Evolutionary conservation across 2,113 vertebrate species (phyloP).

Genomic region (Cryptomyrus ogoouensis): DNA sequence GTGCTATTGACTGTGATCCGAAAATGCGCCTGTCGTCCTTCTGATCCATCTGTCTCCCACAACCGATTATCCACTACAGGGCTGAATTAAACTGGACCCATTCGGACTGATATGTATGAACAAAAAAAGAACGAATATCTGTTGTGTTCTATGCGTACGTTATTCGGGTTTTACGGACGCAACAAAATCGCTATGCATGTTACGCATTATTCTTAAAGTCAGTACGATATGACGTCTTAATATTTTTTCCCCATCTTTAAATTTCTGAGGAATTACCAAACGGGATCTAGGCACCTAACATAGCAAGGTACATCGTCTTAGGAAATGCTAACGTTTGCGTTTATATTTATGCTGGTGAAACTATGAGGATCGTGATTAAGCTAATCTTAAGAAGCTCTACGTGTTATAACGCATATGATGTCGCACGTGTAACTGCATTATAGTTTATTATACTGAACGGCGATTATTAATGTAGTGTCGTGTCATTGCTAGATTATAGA

Average conservation of each 20-base stretch:
- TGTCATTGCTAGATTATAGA: background rate
- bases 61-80: background rate
- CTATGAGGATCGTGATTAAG: background rate
- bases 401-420: background rate
- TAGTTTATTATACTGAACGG: background rate
- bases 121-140: background rate
- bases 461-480: background rate
- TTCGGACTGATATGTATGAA: background rate
- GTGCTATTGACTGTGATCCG: background rate
- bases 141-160: background rate
- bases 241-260: background rate
- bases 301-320: background rate
- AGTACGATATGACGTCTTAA: background rate
- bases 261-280: background rate
- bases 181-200: background rate
- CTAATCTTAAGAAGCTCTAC: background rate
- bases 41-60: background rate
- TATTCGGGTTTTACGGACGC: background rate
- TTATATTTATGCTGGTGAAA: background rate
- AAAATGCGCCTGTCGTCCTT: background rate
- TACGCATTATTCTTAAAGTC: background rate
- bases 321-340: background rate
- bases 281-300: background rate
- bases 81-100: background rate
- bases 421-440: background rate